These are phyloP conservation scores for Galaxea fascicularis DNA, from an alignment of 92 coral and sea anemone genomes.

Conservation along the genomic window DNA sequence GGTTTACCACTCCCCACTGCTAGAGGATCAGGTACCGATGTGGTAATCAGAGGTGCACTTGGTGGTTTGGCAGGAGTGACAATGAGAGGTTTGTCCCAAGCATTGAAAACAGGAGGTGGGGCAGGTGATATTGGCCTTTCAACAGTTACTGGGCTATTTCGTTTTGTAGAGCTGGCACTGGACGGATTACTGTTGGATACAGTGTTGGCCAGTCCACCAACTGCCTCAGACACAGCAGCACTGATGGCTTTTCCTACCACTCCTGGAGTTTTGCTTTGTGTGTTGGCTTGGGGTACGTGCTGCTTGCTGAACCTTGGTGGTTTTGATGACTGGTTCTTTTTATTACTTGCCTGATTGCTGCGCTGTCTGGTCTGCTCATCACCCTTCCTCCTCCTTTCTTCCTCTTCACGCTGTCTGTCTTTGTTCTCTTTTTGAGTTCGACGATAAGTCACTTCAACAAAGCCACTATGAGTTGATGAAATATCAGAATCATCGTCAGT, in stretches of 20 bases:
- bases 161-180: slow-evolving; percentile 90
- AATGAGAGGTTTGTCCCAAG: slow-evolving; percentile 96
- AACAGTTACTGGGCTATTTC: slow-evolving; percentile 86
- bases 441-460: slow-evolving; percentile 97
- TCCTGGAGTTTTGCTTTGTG: slow-evolving; percentile 65
- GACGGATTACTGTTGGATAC: slow-evolving; percentile 79
- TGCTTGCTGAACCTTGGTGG: slow-evolving; percentile 96
- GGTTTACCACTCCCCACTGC: slow-evolving; percentile 99
- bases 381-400: slow-evolving; percentile 80
- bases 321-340: slow-evolving; percentile 80
- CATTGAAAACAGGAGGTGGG: slow-evolving; percentile 91
- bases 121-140: slow-evolving; percentile 91
- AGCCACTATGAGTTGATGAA: slow-evolving; percentile 96
- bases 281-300: slow-evolving; percentile 62
- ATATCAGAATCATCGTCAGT: slow-evolving; percentile 93
- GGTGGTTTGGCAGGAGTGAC: slow-evolving; percentile 95
- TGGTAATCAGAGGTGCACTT: slow-evolving; percentile 61
- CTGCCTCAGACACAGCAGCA: slow-evolving; percentile 67
- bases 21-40: slow-evolving; percentile 91
- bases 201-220: slow-evolving; percentile 55
- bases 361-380: slow-evolving; percentile 85
- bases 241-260: slow-evolving; percentile 63
- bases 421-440: slow-evolving; percentile 93
- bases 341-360: slow-evolving; percentile 61
- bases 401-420: slow-evolving; percentile 97